These are phyloP conservation scores for Drosophila melanica DNA, from an alignment of 1,140 invertebrate species.

Conservation along the genomic window DNA sequence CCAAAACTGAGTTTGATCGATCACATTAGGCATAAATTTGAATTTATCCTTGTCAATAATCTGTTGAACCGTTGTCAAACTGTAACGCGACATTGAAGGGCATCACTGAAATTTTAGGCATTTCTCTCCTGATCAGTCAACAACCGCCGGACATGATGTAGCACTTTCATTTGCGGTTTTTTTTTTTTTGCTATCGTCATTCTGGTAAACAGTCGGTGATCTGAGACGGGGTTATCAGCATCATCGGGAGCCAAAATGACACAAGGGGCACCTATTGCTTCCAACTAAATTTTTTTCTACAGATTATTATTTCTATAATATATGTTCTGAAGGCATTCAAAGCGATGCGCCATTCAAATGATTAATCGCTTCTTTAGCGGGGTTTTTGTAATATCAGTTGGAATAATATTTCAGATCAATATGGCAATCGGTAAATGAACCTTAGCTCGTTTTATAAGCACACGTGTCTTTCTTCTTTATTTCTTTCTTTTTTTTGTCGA, in stretches of 20 bases:
- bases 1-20: too few species aligned
- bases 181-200: conserved; percentile 6
- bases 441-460: neutral
- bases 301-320: conserved; percentile 6
- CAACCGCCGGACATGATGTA: conserved; percentile 33
- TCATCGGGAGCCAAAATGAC: conserved; percentile 7
- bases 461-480: too few species aligned
- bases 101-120: neutral
- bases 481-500: conserved; percentile 4
- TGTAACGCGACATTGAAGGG: neutral
- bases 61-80: neutral
- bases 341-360: conserved; percentile 50
- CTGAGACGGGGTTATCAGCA: conserved; percentile 30
- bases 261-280: conserved; percentile 6
- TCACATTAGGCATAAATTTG: too few species aligned
- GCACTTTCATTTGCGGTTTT: conserved; percentile 19
- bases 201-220: conserved; percentile 11
- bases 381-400: neutral
- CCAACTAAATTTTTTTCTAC: conserved; percentile 5
- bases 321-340: neutral
- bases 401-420: neutral
- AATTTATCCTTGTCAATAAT: too few species aligned
- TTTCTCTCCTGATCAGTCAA: neutral
- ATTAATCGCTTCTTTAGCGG: conserved; percentile 26
- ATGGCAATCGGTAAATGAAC: neutral